Base-by-base conservation (phyloP, 2,888 invertebrate genomes). In the Drosophila stalkeri region DNA sequence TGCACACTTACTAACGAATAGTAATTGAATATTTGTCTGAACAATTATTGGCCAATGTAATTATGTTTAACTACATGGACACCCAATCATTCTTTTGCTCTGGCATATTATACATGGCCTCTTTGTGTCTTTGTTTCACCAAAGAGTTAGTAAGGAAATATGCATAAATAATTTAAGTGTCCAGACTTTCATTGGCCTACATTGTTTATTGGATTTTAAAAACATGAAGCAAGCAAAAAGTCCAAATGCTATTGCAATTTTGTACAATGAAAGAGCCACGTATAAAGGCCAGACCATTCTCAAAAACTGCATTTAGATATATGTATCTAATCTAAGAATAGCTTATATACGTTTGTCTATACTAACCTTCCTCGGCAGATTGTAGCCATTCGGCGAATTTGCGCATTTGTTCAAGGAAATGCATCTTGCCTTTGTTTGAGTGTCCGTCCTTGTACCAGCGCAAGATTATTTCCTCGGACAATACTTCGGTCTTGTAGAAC, bases 351-450 rank as follows among this genome's bases (percentile, higher is more conserved):
- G 35, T 27, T 6, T 27, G 6, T 35, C 12, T 12, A n/a, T 76
- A 88, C 90, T 60, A 72, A 95, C 95, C 95, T 93, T 99, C 98
- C 93, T 99, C 99, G 69, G 99, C 99, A 94, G 96, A 98, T 93
- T 99, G 97, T 80, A 99, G 95, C 99, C 99, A 99, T 94, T 99
- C 99, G 62, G 99, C 96, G 93, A 99, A 99, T 94, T 97, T 97
- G 94, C 98, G 98, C 98, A 98, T 99, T 94, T 99, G 99, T 92
- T 98, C 98, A 89, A 99, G 96, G 95, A 99, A 99, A 95, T 98
- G 97, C 95, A 98, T 96, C 94, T 99, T 99, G 87, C 99, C 99
- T 94, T 99, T 99, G 88, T 95, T 94, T 82, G 97, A 97, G 94
- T 98, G 98, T 83, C 97, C 96, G 88, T 98, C 98, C 93, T 97